These are phyloP conservation scores for Pollenia griseotomentosa DNA, from an alignment of 2,888 invertebrate species.

Conservation along the genomic window DNA sequence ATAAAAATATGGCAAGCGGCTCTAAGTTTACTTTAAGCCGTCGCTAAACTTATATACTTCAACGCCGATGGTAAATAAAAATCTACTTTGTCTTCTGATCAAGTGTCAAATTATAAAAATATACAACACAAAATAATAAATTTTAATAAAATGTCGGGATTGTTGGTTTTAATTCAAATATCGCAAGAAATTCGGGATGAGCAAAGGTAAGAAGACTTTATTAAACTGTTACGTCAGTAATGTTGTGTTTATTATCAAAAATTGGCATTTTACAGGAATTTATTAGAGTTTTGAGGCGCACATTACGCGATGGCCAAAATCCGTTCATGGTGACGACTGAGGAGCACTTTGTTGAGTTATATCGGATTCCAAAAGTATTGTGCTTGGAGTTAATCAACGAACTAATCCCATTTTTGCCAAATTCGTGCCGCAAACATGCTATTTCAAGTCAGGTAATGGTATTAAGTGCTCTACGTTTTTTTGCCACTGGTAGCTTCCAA, in stretches of 20 bases:
- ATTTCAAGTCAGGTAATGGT: conserved; percentile 34
- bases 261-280: conserved; percentile 9
- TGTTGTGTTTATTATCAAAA: conserved; percentile 4
- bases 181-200: conserved; percentile 1
- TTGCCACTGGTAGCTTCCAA: conserved; percentile 62
- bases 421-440: conserved; percentile 40
- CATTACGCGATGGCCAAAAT: conserved; percentile 33
- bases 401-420: conserved; percentile 49
- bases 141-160: background rate
- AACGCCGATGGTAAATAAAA: too few species aligned
- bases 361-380: conserved; percentile 54
- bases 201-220: conserved; percentile 23
- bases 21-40: too few species aligned
- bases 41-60: too few species aligned
- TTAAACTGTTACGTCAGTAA: background rate
- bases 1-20: too few species aligned
- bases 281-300: conserved; percentile 29
- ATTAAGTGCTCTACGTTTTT: conserved; percentile 44
- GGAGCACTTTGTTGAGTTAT: conserved; percentile 52
- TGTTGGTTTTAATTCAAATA: conserved; percentile 8
- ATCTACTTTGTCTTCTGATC: too few species aligned
- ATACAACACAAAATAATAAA: too few species aligned
- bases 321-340: conserved; percentile 28
- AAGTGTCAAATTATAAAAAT: too few species aligned
- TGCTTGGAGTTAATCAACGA: conserved; percentile 51